Base-by-base conservation (phyloP, 2,888 invertebrate genomes). In the Agonopterix arenella region DNA sequence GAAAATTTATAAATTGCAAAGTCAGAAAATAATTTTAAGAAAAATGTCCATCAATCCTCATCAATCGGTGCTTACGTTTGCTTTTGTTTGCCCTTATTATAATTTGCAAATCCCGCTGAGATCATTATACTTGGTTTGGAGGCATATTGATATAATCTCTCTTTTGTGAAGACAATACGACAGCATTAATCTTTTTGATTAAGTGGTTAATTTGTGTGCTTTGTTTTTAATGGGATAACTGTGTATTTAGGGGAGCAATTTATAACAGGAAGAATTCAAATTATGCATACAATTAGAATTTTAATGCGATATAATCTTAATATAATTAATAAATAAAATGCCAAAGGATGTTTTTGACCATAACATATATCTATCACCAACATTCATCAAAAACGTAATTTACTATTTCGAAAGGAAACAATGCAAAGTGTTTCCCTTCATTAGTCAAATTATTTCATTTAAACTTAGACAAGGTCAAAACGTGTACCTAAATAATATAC, bases 121-220 rank as follows among this genome's bases (percentile, higher is more conserved):
- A 54, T 62, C 62, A 63, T 72, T 68, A 68, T 62, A 67, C 57
- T 61, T 62, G 64, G 63, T 66, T 66, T 66, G 63, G 61, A 64
- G 59, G 61, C 66, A 62, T 64, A 70, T 66, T 67, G 68, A 67
- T 73, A 66, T 64, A 68, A 73, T 70, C 65, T 68, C 60, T 62
- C 64, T 61, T 66, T 62, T 64, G 65, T 62, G 60, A 64, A 61
- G 53, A 68, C 66, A 71, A 70, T 68, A 61, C 59, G 58, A 61
- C 63, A 63, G 57, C 63, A 64, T 55, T 58, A 54, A 56, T 59
- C 50, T 57, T 66, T 62, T 69, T 64, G 69, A 72, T 70, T 64
- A 62, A 59, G 60, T 59, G 56, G 58, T 61, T 66, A 66, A 66
- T 70, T 64, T 55, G 55, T 58, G 55, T 50, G 44, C 53, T 53